Base-by-base conservation (phyloP, 2,113 vertebrate genomes). In the Cynopterus brachyotis region DNA sequence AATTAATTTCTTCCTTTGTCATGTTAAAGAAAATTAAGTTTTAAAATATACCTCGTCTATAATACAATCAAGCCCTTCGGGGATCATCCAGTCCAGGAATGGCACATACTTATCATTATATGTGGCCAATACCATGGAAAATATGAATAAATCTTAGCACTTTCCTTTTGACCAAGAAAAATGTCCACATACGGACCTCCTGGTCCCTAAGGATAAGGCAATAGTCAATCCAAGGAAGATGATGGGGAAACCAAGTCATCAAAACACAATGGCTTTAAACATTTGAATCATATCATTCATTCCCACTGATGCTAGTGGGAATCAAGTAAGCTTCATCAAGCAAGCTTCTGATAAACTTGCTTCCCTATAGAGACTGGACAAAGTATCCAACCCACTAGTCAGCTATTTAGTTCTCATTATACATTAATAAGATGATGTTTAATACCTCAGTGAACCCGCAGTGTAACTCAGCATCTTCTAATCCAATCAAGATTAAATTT, bases 401-500 rank as follows among this genome's bases (percentile, higher is more conserved):
- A 92, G 79, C 62, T 73, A 72, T 11, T 89, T 86, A 47, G 50
- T 70, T 95, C 64, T 72, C 64, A 53, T 83, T 45, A n/a, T 2
- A 59, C n/a, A 53, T 72, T 78, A 82, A 60, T 62, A 83, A 47
- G 42, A 81, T 32, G 72, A 82, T 22, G 83, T 70, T 62, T 64
- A 84, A 76, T n/a, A 17, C 24, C 81, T 59, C 19, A 22, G 22
- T 45, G 76, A 94, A 80, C 40, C 84, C 80, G 50, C 30, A 75
- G 75, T 16, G 40, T 87, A 85, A 90, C 42, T 37, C 87, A 83
- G 75, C 28, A 75, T 62, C n/a, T 70, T 62, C n/a, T 2, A 96
- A 92, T 60, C 22, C 80, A 96, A 83, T 45, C 88, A 76, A 90
- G 57, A 75, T 17, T 57, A 67, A 83, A 60, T 67, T 91, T 86